Evolutionary conservation across 2,888 invertebrate species (phyloP).

Genomic region (Lasioglossum morio): DNA sequence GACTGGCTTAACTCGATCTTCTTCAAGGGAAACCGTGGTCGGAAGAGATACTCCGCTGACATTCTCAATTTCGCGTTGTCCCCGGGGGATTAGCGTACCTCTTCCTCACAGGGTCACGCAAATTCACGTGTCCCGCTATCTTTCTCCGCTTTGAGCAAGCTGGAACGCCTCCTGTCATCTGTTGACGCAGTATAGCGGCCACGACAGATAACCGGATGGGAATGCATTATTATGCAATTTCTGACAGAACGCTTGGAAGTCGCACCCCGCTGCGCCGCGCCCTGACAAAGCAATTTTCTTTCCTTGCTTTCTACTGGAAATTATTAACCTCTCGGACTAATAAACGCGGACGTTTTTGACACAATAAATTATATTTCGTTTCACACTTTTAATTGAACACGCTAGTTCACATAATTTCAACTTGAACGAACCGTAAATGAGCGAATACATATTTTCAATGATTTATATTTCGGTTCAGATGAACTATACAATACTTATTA

Average conservation of each 20-base stretch:
- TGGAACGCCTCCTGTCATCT: background rate
- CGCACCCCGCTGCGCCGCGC: too few relatives aligned
- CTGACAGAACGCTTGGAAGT: background rate
- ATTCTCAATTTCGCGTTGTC: conserved; percentile 30
- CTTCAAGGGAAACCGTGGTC: conserved; percentile 22
- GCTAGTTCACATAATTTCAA: too few relatives aligned
- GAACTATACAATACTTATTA: too few relatives aligned
- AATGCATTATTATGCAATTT: conserved; percentile 14
- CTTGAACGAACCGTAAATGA: too few relatives aligned
- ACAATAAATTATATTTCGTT: too few relatives aligned
- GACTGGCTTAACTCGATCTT: conserved; percentile 53
- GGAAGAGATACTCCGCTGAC: conserved; percentile 20
- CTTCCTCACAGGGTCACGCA: background rate
- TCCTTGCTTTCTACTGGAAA: too few relatives aligned
- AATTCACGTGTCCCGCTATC: background rate
- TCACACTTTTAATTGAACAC: too few relatives aligned
- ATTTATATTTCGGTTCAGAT: too few relatives aligned
- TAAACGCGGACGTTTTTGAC: background rate
- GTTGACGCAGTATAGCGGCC: background rate
- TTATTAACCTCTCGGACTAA: background rate
- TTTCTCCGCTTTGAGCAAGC: background rate
- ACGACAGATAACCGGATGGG: background rate
- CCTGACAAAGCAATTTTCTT: background rate
- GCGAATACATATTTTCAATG: too few relatives aligned
- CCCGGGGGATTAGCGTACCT: background rate